Percentiles rank a stretch among this genome's conserved stretches.
These are phyloP conservation scores for Flexamia atlantica DNA, from an alignment of 2,888 invertebrate genomes.

Conservation along the genomic window DNA sequence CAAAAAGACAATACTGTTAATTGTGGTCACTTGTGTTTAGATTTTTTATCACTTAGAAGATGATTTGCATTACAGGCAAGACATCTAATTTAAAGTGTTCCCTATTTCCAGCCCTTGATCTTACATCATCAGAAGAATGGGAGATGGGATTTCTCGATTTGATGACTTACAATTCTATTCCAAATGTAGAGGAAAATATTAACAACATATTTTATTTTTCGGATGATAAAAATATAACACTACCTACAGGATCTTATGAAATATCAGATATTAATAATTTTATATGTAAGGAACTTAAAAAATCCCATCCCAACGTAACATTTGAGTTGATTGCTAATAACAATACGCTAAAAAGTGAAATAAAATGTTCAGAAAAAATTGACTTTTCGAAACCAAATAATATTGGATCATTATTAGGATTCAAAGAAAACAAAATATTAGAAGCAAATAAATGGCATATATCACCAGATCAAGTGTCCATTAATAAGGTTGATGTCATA, in stretches of 20 bases:
- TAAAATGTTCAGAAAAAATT: conserved; percentile 4
- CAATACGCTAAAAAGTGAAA: conserved; percentile 35
- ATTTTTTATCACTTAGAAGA: background rate
- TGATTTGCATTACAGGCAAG: conserved; percentile 34
- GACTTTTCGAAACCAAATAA: conserved; percentile 1
- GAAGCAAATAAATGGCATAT: conserved; percentile 28
- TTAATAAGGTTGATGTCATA: too few relatives aligned
- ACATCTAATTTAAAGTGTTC: conserved; percentile 35
- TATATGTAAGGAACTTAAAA: background rate
- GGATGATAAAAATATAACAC: background rate
- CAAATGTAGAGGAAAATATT: conserved; percentile 34
- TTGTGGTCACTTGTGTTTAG: conserved; percentile 29
- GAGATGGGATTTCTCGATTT: conserved; percentile 46
- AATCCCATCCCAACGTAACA: background rate
- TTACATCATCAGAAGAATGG: background rate
- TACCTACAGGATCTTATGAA: conserved; percentile 46
- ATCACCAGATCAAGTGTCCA: conserved; percentile 1
- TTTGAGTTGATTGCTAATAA: conserved; percentile 1
- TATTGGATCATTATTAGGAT: conserved; percentile 10
- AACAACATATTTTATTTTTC: conserved; percentile 28
- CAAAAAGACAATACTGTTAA: conserved; percentile 10
- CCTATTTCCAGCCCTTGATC: conserved; percentile 16
- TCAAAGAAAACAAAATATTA: background rate
- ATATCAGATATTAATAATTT: conserved; percentile 11
- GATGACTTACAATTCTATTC: conserved; percentile 43